Evolutionary conservation across 2,113 vertebrate species (phyloP).

Genomic region (Heteronetta atricapilla): DNA sequence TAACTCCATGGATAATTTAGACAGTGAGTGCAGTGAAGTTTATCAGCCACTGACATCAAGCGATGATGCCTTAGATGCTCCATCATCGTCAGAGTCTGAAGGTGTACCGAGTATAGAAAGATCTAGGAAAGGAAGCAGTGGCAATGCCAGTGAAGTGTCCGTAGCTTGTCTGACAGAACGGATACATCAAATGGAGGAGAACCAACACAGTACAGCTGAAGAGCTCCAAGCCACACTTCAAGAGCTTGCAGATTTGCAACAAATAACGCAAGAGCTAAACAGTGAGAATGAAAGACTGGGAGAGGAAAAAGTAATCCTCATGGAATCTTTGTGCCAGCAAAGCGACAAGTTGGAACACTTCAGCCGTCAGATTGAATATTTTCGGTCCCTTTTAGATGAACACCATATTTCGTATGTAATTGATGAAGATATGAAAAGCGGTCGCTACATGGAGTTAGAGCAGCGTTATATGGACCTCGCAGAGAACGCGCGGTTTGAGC

Average conservation of each 20-base stretch:
- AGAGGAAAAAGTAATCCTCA: slow-evolving; percentile 92
- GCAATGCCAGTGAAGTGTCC: slow-evolving; percentile 88
- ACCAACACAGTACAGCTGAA: slow-evolving; percentile 93
- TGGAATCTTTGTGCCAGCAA: slow-evolving; percentile 96
- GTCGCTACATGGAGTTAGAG: slow-evolving; percentile 94
- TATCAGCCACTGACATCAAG: slow-evolving; percentile 94
- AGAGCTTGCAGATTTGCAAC: slow-evolving; percentile 92
- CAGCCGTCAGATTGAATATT: slow-evolving; percentile 90
- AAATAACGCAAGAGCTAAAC: slow-evolving; percentile 93
- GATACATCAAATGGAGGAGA: slow-evolving; percentile 97
- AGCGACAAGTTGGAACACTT: slow-evolving; percentile 92
- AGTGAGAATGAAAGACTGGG: slow-evolving; percentile 94
- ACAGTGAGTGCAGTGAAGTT: slow-evolving; percentile 94
- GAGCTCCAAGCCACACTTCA: slow-evolving; percentile 95
- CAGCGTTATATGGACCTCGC: slow-evolving; percentile 91
- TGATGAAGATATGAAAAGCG: slow-evolving; percentile 92
- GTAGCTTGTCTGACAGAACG: slow-evolving; percentile 93
- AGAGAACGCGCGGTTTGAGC: slow-evolving; percentile 90
- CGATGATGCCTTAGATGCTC: slow-evolving; percentile 92
- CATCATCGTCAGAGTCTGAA: slow-evolving; percentile 90
- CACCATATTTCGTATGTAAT: slow-evolving; percentile 87
- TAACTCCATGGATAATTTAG: slow-evolving; percentile 91
- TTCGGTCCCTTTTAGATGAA: slow-evolving; percentile 89
- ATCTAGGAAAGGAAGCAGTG: slow-evolving; percentile 88
- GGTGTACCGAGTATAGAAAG: slow-evolving; percentile 86